Evolutionary conservation across 2,113 vertebrate genomes (phyloP).

Genomic region (Lathamus discolor): DNA sequence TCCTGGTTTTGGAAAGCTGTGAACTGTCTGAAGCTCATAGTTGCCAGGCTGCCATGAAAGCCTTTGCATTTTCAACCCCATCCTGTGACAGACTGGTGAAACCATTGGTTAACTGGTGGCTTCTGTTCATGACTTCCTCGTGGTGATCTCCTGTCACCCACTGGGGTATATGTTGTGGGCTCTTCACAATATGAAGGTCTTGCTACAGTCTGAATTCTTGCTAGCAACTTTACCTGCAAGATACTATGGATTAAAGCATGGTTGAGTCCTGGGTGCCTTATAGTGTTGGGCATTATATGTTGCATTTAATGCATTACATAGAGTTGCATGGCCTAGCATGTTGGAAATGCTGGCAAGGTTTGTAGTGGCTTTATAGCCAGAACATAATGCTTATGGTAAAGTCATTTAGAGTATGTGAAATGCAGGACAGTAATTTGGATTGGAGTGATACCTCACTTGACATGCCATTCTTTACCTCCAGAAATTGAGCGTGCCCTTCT

Average conservation of each 20-base stretch:
- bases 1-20: background rate
- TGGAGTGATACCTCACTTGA: background rate
- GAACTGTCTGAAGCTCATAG: background rate
- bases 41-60: background rate
- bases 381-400: background rate
- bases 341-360: background rate
- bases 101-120: background rate
- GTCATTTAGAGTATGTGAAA: background rate
- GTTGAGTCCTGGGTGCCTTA: background rate
- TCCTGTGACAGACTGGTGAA: background rate
- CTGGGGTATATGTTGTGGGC: background rate
- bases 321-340: background rate
- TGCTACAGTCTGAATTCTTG: background rate
- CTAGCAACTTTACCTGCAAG: background rate
- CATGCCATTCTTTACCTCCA: background rate
- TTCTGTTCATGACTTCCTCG: background rate
- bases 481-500: background rate
- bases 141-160: background rate
- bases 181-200: background rate
- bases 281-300: background rate
- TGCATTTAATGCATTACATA: background rate
- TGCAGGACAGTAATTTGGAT: background rate
- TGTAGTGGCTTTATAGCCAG: background rate
- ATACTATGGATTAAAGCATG: background rate
- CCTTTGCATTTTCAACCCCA: background rate